phyloP scores from a whole-genome alignment of 2,113 vertebrate species.

The Pavo muticus region DNA sequence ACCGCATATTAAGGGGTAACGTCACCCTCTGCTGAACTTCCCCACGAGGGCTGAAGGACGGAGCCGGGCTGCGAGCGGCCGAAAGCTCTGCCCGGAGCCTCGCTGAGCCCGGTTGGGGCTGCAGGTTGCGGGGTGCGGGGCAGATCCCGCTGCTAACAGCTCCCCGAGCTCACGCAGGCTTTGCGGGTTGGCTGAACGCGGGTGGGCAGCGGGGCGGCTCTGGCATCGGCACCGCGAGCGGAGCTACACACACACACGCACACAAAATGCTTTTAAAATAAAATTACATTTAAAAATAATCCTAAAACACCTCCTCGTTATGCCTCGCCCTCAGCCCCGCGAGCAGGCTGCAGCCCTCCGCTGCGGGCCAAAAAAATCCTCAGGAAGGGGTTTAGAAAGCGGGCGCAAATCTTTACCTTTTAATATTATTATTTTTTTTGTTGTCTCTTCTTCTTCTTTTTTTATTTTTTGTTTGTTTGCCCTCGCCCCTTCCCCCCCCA shows the following conservation, averaged over 20 bases:
- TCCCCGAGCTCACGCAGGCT: neutral
- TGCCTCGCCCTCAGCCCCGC: neutral
- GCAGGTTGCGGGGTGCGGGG: neutral
- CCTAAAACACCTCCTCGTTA: neutral
- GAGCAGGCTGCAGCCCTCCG: neutral
- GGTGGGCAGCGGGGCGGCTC: neutral
- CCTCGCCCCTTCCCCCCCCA: neutral
- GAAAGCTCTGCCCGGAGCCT: neutral
- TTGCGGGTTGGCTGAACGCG: too few species aligned
- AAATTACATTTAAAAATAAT: too few species aligned
- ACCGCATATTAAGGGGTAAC: constrained; percentile 38
- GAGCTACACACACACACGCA: neutral
- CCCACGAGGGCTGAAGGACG: constrained; percentile 5
- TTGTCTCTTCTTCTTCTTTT: neutral
- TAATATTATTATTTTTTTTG: neutral
- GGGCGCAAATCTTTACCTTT: too few species aligned
- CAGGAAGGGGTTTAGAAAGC: neutral
- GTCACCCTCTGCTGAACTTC: constrained; percentile 37
- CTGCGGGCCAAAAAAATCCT: neutral
- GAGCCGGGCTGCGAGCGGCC: neutral
- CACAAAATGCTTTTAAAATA: too few species aligned
- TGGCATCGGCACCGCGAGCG: constrained; percentile 4
- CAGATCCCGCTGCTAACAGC: neutral
- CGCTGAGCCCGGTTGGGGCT: neutral
- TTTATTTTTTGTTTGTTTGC: neutral